phyloP scores from a whole-genome alignment of 2,113 vertebrate genomes.

The Axis porcinus region DNA sequence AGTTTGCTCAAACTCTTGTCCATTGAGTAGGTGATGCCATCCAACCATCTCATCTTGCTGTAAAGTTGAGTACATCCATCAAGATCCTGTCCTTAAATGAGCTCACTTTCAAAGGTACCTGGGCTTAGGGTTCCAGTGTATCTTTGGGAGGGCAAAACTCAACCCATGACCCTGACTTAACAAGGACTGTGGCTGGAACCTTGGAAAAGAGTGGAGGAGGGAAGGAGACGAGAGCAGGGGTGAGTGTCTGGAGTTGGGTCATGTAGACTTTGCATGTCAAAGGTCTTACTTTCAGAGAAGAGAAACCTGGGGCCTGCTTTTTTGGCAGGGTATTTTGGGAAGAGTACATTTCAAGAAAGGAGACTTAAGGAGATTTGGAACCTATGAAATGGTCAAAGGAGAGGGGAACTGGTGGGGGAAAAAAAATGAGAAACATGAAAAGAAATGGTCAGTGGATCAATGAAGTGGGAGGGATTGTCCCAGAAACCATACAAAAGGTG shows the following conservation, averaged over 20 bases:
- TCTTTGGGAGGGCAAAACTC: background rate
- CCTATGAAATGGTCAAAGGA: background rate
- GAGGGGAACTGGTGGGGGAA: background rate
- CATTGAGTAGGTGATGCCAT: background rate
- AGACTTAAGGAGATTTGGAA: background rate
- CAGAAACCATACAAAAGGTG: background rate
- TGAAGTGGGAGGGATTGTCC: background rate
- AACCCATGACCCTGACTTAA: background rate
- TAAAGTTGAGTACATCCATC: background rate
- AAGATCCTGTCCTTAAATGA: background rate
- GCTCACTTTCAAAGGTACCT: background rate
- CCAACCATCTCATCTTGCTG: background rate
- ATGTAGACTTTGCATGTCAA: accelerated
- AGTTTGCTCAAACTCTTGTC: background rate
- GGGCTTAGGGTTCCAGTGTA: background rate
- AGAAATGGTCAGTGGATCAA: background rate
- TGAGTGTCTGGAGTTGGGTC: too few species aligned
- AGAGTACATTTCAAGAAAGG: background rate
- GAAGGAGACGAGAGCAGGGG: background rate
- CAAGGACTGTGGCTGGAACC: background rate
- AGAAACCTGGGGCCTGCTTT: background rate
- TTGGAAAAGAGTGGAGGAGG: too few species aligned
- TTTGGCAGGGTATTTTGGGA: background rate
- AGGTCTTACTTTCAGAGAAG: background rate
- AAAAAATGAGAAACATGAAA: too few species aligned